Evolutionary conservation across 1,140 invertebrate species (phyloP).

Genomic region (Metopolophium dirhodum): DNA sequence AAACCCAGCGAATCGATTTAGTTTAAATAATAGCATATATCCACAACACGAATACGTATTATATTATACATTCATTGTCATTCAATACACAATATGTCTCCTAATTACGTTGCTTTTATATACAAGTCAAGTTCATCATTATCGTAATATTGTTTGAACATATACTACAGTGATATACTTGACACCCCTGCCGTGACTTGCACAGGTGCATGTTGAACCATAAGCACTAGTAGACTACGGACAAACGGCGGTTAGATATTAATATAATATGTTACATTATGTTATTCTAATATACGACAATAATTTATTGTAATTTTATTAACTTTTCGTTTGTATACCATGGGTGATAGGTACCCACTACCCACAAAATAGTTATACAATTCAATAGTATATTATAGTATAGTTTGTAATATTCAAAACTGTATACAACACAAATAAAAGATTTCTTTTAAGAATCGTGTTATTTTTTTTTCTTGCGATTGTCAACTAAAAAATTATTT

Average conservation of each 20-base stretch:
- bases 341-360: no score
- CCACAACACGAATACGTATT: not conserved
- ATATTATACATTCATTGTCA: not conserved
- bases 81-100: not conserved
- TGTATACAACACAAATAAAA: not conserved
- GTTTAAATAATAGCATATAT: not conserved
- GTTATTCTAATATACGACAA: not conserved
- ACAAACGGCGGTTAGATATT: not conserved
- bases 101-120: not conserved
- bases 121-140: not conserved
- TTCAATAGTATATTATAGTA: not conserved
- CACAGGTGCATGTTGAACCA: not conserved
- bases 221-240: not conserved
- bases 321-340: not conserved
- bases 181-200: not conserved
- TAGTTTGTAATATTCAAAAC: not conserved
- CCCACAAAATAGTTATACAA: not conserved
- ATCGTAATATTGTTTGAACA: not conserved
- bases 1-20: not conserved
- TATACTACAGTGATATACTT: not conserved
- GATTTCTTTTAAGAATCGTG: not conserved
- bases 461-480: not conserved
- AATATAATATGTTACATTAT: not conserved
- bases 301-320: not conserved
- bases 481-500: not conserved